These are phyloP conservation scores for Mohoua ochrocephala DNA, from an alignment of 2,113 vertebrate species.

Conservation along the genomic window DNA sequence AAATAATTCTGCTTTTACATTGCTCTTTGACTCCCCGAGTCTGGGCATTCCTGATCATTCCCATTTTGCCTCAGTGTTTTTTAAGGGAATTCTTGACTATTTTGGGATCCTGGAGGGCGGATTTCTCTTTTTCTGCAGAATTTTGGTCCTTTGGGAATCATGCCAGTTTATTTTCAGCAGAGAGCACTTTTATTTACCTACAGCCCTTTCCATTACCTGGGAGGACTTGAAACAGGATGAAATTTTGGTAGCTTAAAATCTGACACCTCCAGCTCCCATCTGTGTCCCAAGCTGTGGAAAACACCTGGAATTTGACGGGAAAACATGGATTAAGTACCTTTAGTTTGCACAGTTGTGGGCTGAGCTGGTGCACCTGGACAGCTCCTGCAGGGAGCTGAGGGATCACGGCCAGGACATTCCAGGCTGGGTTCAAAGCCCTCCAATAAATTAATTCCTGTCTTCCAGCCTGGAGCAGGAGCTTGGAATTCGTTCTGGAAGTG, in stretches of 20 bases:
- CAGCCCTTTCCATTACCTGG: neutral
- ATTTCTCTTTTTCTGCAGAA: neutral
- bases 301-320: neutral
- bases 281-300: neutral
- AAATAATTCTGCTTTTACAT: fast-evolving
- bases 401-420: neutral
- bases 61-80: fast-evolving
- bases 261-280: neutral
- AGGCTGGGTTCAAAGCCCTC: neutral
- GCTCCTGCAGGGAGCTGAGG: neutral
- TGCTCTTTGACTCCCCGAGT: neutral
- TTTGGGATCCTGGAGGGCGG: neutral
- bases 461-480: neutral
- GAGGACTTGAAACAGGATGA: neutral
- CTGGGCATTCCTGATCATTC: fast-evolving
- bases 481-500: neutral
- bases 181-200: neutral
- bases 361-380: neutral
- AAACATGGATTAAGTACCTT: neutral
- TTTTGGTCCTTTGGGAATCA: neutral
- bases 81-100: neutral
- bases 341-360: neutral
- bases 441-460: neutral
- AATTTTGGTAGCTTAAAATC: neutral
- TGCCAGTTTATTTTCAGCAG: neutral